These are phyloP conservation scores for Stylophora pistillata DNA, from an alignment of 64 coral and sea anemone species.

Conservation along the genomic window DNA sequence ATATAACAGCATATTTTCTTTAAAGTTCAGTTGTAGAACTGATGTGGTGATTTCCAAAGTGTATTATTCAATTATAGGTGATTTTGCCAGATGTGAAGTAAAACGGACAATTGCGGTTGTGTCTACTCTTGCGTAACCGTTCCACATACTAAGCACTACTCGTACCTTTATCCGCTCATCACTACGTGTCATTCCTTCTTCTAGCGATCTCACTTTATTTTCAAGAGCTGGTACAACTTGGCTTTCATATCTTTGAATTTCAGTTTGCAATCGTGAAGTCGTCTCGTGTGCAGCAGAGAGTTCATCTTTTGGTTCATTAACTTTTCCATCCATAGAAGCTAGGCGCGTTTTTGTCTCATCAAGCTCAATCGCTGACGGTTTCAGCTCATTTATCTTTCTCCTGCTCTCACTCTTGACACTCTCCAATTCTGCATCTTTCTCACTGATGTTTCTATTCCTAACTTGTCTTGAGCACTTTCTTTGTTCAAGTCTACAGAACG, in stretches of 20 bases:
- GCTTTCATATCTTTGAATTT: neutral
- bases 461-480: neutral
- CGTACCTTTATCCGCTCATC: neutral
- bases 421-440: slow-evolving; percentile 29
- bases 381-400: slow-evolving; percentile 19
- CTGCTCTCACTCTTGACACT: slow-evolving; percentile 11
- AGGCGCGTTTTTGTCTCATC: slow-evolving; percentile 4
- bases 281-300: neutral
- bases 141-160: neutral
- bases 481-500: no score
- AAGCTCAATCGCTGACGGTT: slow-evolving; percentile 13
- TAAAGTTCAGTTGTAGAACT: no score
- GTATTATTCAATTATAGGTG: no score
- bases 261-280: slow-evolving; percentile 7
- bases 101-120: no score
- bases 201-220: neutral
- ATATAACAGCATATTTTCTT: no score
- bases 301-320: slow-evolving; percentile 17
- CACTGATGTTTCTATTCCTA: neutral
- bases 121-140: no score
- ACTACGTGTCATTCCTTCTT: neutral
- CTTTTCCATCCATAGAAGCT: neutral
- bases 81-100: no score
- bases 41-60: no score
- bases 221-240: slow-evolving; percentile 11